phyloP scores from a whole-genome alignment of 2,888 invertebrate species.

The Icerya purchasi region DNA sequence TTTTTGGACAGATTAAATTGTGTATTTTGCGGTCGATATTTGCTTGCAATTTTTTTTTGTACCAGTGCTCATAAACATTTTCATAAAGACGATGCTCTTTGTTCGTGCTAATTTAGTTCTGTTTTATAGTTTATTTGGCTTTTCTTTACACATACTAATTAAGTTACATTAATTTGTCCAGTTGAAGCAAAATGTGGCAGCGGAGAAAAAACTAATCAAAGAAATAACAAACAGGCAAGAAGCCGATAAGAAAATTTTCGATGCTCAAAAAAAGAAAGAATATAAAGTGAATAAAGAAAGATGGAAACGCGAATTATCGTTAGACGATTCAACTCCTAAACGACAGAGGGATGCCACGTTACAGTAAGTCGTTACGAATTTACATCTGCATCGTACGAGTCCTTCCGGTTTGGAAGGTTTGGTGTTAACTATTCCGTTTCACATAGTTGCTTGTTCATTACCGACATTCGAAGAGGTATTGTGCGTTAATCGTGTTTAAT shows the following conservation, averaged over 20 bases:
- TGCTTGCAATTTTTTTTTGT: too few relatives aligned
- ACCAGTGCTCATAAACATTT: too few relatives aligned
- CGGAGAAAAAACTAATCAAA: slow-evolving; percentile 82
- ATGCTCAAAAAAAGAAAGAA: slow-evolving; percentile 82
- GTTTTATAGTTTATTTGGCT: too few relatives aligned
- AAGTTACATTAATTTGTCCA: slow-evolving; percentile 23
- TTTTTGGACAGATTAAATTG: background rate
- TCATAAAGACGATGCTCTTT: too few relatives aligned
- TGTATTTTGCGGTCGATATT: slow-evolving; percentile 4
- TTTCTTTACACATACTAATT: too few relatives aligned
- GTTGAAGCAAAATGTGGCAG: slow-evolving; percentile 63
- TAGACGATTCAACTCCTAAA: slow-evolving; percentile 80
- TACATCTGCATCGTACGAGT: too few relatives aligned
- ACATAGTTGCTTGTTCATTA: too few relatives aligned
- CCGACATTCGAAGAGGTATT: too few relatives aligned
- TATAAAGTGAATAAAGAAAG: slow-evolving; percentile 91
- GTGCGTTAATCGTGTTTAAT: too few relatives aligned
- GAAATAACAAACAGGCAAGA: slow-evolving; percentile 77
- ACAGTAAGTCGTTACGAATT: slow-evolving; percentile 51
- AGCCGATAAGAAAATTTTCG: slow-evolving; percentile 75
- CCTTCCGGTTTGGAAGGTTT: too few relatives aligned
- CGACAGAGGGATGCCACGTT: slow-evolving; percentile 72
- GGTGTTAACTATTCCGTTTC: too few relatives aligned
- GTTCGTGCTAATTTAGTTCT: too few relatives aligned
- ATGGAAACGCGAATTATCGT: slow-evolving; percentile 81